Conservation (phyloP, 2,797 vertebrate genomes). For the Leuciscus waleckii region DNA sequence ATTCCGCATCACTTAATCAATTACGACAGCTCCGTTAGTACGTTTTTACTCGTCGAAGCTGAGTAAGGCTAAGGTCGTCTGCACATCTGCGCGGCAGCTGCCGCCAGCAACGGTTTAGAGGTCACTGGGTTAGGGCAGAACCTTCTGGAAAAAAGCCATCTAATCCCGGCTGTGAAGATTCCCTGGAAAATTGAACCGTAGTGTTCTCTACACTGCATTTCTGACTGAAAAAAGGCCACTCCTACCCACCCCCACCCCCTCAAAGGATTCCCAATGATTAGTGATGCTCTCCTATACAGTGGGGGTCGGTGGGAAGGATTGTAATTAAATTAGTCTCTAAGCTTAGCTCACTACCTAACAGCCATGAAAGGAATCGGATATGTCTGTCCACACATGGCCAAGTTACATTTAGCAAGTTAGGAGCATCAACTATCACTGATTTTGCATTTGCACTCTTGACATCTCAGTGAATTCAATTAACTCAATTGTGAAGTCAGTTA, state of each 20-base stretch:
- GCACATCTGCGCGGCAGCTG: slow-evolving; percentile 75
- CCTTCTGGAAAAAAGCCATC: slow-evolving; percentile 67
- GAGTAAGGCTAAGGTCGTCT: slow-evolving; percentile 19
- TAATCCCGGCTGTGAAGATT: slow-evolving; percentile 66
- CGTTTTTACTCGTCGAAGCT: slow-evolving; percentile 24
- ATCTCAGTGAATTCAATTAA: too few species aligned
- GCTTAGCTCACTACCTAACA: slow-evolving; percentile 68
- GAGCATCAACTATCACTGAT: too few species aligned
- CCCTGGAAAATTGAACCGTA: slow-evolving; percentile 63
- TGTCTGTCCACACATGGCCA: slow-evolving; percentile 67
- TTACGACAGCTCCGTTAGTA: slow-evolving; percentile 5
- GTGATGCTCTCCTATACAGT: slow-evolving; percentile 65
- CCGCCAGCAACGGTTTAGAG: slow-evolving; percentile 54
- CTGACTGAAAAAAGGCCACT: slow-evolving; percentile 48
- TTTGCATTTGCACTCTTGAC: too few species aligned
- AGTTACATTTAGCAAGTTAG: slow-evolving; percentile 37
- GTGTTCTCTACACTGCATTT: slow-evolving; percentile 38
- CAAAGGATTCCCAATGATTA: slow-evolving; percentile 74
- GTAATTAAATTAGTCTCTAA: slow-evolving; percentile 80
- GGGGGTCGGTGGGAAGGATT: slow-evolving; percentile 59
- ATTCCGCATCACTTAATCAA: slow-evolving; percentile 23
- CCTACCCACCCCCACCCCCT: slow-evolving; percentile 25
- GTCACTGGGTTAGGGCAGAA: slow-evolving; percentile 69
- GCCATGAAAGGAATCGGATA: slow-evolving; percentile 65
- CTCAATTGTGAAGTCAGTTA: background rate